Base-by-base conservation (phyloP, 2,113 vertebrate genomes). In the Takifugu bimaculatus region DNA sequence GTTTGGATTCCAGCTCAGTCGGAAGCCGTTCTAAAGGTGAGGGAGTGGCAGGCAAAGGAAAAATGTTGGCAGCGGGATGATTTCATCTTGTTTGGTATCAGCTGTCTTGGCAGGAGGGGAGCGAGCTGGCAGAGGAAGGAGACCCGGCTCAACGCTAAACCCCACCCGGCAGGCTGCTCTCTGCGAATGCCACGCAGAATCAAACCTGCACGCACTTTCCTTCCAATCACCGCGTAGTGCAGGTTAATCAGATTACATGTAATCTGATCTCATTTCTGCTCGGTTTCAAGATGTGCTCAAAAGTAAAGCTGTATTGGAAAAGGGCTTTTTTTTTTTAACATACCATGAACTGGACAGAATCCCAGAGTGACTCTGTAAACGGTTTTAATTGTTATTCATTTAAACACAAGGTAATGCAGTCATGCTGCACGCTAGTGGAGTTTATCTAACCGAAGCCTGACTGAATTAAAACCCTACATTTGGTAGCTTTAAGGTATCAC, bases 141-240 rank as follows among this genome's bases (percentile, higher is more conserved):
- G 43, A 63, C 63, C 57, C 68, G 68, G 66, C 63, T 74, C 62
- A 75, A 70, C 65, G 60, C 73, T 81, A 77, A 85, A 71, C 72
- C 68, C 68, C 66, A 13, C 80, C 72, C 79, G 85, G 83, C 82
- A 79, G 77, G 72, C 75, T 73, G 63, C 67, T 62, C 65, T 62
- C 66, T 60, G 72, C 72, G 57, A 72, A 52, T 26, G 74, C 35
- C 2, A 9, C 35, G 11, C 54, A 51, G 62, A 78, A 68, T 32
- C 20, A 74, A 56, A 54, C 52, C 57, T 65, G 67, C 50, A 28
- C 39, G 77, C 51, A 68, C 55, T 72, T 74, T 47, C 32, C 54
- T 20, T 60, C 54, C 80, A 62, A 81, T 80, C 56, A 54, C 47
- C 29, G 28, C 15, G 39, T 39, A 32, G 45, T 58, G 63, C 50